A percentile compares a stretch with the other conserved stretches of the same genome.
Conservation (phyloP, 2,888 invertebrate species). For the Seira ritae region DNA sequence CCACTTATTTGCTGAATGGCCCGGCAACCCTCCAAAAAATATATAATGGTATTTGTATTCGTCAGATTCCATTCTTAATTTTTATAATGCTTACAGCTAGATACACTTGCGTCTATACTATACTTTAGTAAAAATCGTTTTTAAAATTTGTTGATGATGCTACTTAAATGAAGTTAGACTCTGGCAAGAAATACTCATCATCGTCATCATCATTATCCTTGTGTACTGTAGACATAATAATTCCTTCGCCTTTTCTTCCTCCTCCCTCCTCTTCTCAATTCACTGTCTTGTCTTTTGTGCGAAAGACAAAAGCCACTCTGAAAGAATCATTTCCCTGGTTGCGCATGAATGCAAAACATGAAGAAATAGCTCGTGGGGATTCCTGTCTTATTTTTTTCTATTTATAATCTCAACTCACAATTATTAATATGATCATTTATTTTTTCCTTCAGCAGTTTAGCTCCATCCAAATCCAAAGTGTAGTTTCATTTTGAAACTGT, state of each 20-base stretch:
- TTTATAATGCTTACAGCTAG: neutral
- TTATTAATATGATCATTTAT: too few relatives aligned
- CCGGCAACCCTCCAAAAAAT: neutral
- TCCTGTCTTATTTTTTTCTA: conserved; percentile 36
- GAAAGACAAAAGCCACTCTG: conserved; percentile 54
- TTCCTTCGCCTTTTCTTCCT: conserved; percentile 17
- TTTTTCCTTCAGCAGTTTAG: too few relatives aligned
- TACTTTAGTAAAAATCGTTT: too few relatives aligned
- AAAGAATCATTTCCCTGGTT: conserved; percentile 58
- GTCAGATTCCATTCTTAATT: neutral
- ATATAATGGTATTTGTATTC: too few relatives aligned
- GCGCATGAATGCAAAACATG: conserved; percentile 55
- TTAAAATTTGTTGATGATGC: too few relatives aligned
- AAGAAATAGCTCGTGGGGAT: conserved; percentile 59
- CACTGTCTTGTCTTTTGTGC: conserved; percentile 26
- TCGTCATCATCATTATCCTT: too few relatives aligned
- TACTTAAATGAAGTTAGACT: too few relatives aligned
- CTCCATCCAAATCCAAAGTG: too few relatives aligned
- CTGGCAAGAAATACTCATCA: too few relatives aligned
- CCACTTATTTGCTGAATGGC: neutral
- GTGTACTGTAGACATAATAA: too few relatives aligned
- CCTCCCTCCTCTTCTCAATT: neutral
- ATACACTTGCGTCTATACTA: too few relatives aligned
- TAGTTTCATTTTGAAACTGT: too few relatives aligned
- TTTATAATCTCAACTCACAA: conserved; percentile 33